Evolutionary conservation across 30 jellyfish, hydroid and myxozoan species (phyloP), one percentile per base, ranked within the genome.

Genomic region (Haliclystus octoradiatus): DNA sequence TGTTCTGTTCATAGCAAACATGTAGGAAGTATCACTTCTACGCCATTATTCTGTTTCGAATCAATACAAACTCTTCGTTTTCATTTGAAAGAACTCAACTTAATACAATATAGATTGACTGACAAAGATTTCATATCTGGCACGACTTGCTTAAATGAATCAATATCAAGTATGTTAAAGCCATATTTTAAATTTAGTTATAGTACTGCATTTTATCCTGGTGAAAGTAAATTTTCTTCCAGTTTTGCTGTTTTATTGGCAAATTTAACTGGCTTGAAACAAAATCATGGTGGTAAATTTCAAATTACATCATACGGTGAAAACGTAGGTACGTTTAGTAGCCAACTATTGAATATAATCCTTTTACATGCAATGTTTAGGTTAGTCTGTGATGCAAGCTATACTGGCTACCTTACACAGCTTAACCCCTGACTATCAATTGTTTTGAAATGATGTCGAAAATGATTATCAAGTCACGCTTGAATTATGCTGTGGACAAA

Each of bases 151-250:
- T 74, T 84, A 0, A 84, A 84, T 73, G 93, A 71, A 22, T 71
- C 83, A 24, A 65, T 84, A 57, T 84, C 95, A 13, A 31, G 28
- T 28, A 0, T 46, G 46, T 29, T 84, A 22, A 68, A 78, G n/a
- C 73, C 76, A 19, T 66, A 66, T 29, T 68, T 84, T 34, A 60
- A 51, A 28, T 84, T 33, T 69, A 84, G 95, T 50, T 75, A 33
- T 68, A 84, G 95, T 50, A 84, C 95, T 4, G 95, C 93, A 26
- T 84, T 84, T 68, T 84, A 84, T 68, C 79, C 84, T 28, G 89
- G 84, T 28, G 95, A 84, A 27, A 84, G 93, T 52, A 77, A 77
- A 46, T 84, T 84, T 72, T 63, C 95, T 13, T n/a, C 50, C 3
- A 25, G 49, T 15, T 84, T 49, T 72, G 95, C 73, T 60, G 69